These are phyloP conservation scores for Microcebus lehilahytsara DNA, from an alignment of 2,113 vertebrate species.

Conservation along the genomic window DNA sequence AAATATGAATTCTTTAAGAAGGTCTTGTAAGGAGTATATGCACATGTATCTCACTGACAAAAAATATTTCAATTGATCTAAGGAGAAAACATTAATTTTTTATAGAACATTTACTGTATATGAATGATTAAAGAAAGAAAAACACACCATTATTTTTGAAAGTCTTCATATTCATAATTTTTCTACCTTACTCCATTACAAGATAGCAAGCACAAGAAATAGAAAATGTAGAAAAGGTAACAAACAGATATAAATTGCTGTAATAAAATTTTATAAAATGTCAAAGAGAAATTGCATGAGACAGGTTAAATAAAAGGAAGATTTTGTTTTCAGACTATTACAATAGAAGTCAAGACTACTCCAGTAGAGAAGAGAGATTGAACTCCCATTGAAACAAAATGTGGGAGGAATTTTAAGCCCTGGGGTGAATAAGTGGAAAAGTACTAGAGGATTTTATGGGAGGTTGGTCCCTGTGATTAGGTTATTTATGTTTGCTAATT, in stretches of 20 bases:
- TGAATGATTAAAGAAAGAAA: not conserved
- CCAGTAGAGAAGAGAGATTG: not conserved
- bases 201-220: not conserved
- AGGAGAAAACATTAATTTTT: not conserved
- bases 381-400: not conserved
- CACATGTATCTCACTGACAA: not conserved
- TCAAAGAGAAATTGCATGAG: not conserved
- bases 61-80: not conserved
- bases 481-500: not conserved
- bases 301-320: not conserved
- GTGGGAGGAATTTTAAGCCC: not conserved
- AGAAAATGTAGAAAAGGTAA: not conserved
- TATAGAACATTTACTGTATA: not conserved
- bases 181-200: not conserved
- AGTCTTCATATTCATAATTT: not conserved
- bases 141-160: not conserved
- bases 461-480: not conserved
- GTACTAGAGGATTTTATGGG: not conserved
- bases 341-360: not conserved
- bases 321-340: not conserved
- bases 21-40: not conserved
- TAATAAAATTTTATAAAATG: not conserved
- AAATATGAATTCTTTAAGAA: not conserved
- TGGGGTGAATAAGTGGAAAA: not conserved
- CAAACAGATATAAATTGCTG: not conserved